Evolutionary conservation across 2,888 invertebrate species (phyloP).

Genomic region (Strigamia crassipes): DNA sequence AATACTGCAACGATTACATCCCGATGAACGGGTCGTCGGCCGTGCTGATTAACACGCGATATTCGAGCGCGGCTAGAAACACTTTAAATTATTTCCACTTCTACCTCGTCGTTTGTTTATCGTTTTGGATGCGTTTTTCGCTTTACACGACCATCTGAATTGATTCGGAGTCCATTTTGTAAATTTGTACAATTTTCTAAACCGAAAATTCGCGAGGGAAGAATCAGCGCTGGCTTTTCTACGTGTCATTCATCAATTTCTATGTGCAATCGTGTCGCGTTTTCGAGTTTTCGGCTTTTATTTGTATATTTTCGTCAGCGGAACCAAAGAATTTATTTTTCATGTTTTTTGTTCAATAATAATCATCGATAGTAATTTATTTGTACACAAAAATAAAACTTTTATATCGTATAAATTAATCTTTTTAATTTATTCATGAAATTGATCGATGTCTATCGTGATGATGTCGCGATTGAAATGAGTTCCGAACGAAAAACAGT

Average conservation of each 20-base stretch:
- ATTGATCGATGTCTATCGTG: background rate
- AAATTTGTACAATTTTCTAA: conserved; percentile 15
- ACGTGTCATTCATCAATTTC: background rate
- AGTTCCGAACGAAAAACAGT: conserved; percentile 64
- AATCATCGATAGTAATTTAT: background rate
- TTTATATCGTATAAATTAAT: background rate
- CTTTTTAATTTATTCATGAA: background rate
- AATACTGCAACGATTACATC: background rate
- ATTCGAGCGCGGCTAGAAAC: background rate
- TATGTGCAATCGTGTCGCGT: no score
- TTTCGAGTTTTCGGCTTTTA: no score
- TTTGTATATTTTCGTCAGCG: background rate
- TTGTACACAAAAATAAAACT: background rate
- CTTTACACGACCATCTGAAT: background rate
- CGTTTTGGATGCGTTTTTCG: background rate
- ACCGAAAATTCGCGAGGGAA: background rate
- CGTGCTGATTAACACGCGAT: background rate
- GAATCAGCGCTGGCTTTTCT: background rate
- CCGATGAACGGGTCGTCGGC: background rate
- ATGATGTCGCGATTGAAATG: conserved; percentile 57
- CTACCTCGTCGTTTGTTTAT: background rate
- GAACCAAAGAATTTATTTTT: conserved; percentile 1
- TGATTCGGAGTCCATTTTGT: background rate
- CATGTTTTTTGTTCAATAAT: background rate
- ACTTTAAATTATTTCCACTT: background rate